Base-by-base conservation (phyloP, 2,797 vertebrate genomes). In the Vultur gryphus region DNA sequence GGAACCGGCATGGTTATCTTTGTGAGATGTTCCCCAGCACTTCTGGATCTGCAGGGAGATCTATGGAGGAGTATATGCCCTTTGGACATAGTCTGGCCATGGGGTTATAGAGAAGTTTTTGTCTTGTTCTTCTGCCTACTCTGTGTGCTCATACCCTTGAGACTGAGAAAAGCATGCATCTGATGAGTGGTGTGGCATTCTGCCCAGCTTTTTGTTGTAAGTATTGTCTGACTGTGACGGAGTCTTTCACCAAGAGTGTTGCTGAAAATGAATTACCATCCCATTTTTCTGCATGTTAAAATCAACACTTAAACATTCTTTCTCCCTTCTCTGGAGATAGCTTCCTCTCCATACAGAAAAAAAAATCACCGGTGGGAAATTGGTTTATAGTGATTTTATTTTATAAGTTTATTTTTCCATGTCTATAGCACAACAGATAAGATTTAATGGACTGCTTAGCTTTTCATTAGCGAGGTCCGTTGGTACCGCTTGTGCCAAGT, bases 1-100 rank as follows among this genome's bases (percentile, higher is more conserved):
- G 58, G 41, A 31, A 14, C 59, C 19, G 3, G 41, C 9, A 2
- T 4, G 1, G 5, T 11, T 9, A 5, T 13, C 19, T 14, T 5
- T 43, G 35, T 3, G 39, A 31, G 49, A 1, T 6, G 51, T 43
- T 41, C 9, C 29, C n/a, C 46, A 8, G 24, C 1, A 1, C 51
- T 39, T 12, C 11, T 13, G 66, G 13, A 1, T 16, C 41, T 21
- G 2, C 20, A 11, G 54, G 23, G 37, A n/a, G 26, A 8, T 13
- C 37, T 37, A 7, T 37, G 37, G 11, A 43, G 16, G 3, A n/a
- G 5, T 10, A 6, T 8, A 2, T 6, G 5, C 7, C 16, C 26
- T 26, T 16, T 5, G 35, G 25, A 12, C 19, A 11, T 1, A 23
- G 33, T 7, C 58, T 29, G 43, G 19, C 48, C n/a, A 7, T 8